Conservation (phyloP, 2,113 vertebrate genomes). For the Physeter macrocephalus region DNA sequence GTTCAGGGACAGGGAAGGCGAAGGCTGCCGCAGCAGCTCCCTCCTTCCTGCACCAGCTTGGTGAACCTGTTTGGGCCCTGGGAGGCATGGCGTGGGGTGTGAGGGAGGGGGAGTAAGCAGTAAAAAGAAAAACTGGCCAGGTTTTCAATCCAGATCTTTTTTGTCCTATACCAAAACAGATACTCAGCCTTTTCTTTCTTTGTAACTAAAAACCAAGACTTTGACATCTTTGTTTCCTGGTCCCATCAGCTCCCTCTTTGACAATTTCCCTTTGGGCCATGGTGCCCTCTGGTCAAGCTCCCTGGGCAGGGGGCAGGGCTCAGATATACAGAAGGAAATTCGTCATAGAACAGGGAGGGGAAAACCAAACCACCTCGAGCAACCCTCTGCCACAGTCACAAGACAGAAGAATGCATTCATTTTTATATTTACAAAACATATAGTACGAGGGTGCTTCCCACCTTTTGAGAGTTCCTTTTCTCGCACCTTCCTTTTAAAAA, state of each 20-base stretch:
- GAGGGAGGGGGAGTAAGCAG: fast-evolving
- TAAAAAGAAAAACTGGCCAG: background rate
- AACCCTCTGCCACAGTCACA: fast-evolving
- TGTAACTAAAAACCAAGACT: background rate
- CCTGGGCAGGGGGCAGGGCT: background rate
- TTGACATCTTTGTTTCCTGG: background rate
- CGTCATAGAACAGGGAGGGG: background rate
- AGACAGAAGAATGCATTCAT: background rate
- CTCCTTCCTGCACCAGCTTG: background rate
- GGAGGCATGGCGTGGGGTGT: fast-evolving
- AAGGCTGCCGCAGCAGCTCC: background rate
- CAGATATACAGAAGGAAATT: background rate
- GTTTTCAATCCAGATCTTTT: background rate
- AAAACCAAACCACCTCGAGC: too few species aligned
- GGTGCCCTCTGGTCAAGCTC: background rate
- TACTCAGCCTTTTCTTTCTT: background rate
- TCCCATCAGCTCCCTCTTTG: background rate
- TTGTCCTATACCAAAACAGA: background rate
- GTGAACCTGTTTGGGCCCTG: background rate
- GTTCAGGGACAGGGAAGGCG: fast-evolving
- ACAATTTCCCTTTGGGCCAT: background rate
- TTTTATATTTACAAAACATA: background rate
- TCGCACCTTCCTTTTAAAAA: background rate
- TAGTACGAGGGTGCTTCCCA: background rate
- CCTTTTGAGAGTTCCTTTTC: background rate